Percentiles rank a stretch among this genome's conserved stretches.
phyloP scores from a whole-genome alignment of 92 coral and sea anemone genomes.

The Palythoa grandiflora region DNA sequence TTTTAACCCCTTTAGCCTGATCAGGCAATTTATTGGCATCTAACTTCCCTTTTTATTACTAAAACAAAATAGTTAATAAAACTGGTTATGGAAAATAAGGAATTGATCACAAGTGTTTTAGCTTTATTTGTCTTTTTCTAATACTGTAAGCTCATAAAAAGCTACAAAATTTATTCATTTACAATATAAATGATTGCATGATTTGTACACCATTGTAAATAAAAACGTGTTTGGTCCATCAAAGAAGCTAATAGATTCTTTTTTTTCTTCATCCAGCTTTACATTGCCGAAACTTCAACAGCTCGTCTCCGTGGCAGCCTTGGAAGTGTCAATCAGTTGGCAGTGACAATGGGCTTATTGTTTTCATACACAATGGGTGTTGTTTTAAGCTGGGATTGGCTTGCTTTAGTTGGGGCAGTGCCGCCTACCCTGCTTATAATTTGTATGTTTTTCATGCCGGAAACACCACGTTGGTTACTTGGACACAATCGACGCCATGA shows the following conservation, averaged over 20 bases:
- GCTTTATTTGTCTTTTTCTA: no score
- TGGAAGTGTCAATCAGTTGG: slow-evolving; percentile 89
- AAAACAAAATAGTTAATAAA: no score
- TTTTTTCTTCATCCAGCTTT: slow-evolving; percentile 61
- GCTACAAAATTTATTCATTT: no score
- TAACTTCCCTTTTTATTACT: no score
- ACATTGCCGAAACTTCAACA: slow-evolving; percentile 89
- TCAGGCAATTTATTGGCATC: no score
- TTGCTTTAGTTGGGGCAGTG: slow-evolving; percentile 84
- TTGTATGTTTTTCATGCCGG: slow-evolving; percentile 88
- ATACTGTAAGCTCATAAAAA: no score
- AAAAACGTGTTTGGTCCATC: no score
- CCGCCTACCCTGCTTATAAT: slow-evolving; percentile 72
- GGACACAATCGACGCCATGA: slow-evolving; percentile 75
- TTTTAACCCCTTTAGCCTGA: no score
- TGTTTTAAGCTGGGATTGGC: slow-evolving; percentile 79
- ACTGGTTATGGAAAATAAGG: no score
- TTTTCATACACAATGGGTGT: slow-evolving; percentile 70
- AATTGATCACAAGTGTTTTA: no score
- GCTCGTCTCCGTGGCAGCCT: slow-evolving; percentile 83
- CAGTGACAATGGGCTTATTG: slow-evolving; percentile 76
- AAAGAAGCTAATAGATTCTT: background rate
- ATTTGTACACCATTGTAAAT: no score
- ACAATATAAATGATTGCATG: no score
- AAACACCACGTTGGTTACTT: slow-evolving; percentile 92